Percentiles rank a stretch among this genome's conserved stretches.
These are phyloP conservation scores for Laspeyria flexula DNA, from an alignment of 2,888 invertebrate species.

Conservation along the genomic window DNA sequence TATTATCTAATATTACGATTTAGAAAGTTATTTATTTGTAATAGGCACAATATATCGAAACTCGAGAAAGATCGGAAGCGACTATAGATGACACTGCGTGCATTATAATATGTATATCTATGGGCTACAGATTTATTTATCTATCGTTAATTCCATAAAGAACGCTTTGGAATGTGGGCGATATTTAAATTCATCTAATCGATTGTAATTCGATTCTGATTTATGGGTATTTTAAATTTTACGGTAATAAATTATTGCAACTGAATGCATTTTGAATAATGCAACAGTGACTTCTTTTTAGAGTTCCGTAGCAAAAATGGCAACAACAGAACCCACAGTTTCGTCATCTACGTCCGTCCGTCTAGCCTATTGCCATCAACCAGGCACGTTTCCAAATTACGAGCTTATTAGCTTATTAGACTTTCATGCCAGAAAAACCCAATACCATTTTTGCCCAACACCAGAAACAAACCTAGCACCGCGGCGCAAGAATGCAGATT, in stretches of 20 bases:
- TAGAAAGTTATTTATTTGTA: slow-evolving; percentile 16
- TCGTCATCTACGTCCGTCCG: no score
- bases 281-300: no score
- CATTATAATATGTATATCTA: slow-evolving; percentile 8
- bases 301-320: no score
- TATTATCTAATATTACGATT: slow-evolving; percentile 9
- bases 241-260: slow-evolving; percentile 9
- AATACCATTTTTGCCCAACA: no score
- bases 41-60: slow-evolving; percentile 8
- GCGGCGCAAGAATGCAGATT: no score
- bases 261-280: slow-evolving; percentile 1
- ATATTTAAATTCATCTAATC: slow-evolving; percentile 45
- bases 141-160: slow-evolving; percentile 31
- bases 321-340: no score
- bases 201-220: slow-evolving; percentile 44
- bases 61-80: slow-evolving; percentile 14
- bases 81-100: slow-evolving; percentile 10
- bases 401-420: no score
- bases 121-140: slow-evolving; percentile 13
- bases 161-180: slow-evolving; percentile 34
- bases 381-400: no score
- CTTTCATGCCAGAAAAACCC: no score
- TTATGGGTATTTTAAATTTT: slow-evolving; percentile 35
- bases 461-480: no score
- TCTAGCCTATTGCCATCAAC: no score